Conservation (phyloP, 2,888 invertebrate species). For the Nesidiocoris tenuis region DNA sequence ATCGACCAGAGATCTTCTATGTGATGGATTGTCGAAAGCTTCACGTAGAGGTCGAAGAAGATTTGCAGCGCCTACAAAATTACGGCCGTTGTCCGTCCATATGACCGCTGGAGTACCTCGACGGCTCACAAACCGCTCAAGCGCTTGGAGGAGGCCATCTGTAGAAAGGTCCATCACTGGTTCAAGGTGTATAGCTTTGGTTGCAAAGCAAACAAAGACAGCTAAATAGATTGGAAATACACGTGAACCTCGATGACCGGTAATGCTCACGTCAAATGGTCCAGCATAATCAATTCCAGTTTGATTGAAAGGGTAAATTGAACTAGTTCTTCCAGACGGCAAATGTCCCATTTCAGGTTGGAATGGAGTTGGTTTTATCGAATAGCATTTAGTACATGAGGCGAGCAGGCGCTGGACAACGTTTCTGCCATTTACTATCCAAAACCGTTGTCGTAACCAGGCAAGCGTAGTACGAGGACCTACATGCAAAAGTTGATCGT, state of each 20-base stretch:
- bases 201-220: neutral
- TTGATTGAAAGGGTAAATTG: neutral
- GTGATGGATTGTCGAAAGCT: too few species aligned
- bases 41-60: neutral
- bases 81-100: slow-evolving; percentile 13
- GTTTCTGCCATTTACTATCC: slow-evolving; percentile 11
- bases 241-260: neutral
- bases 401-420: neutral
- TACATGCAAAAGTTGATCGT: slow-evolving; percentile 4
- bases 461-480: slow-evolving; percentile 8
- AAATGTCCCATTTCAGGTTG: slow-evolving; percentile 6
- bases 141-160: neutral
- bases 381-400: slow-evolving; percentile 1
- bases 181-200: slow-evolving; percentile 17
- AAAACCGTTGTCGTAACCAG: neutral
- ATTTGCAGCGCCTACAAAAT: slow-evolving; percentile 9
- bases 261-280: neutral
- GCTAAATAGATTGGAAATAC: neutral
- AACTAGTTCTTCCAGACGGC: neutral
- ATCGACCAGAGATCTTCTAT: too few species aligned
- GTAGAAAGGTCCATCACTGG: slow-evolving; percentile 7
- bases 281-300: slow-evolving; percentile 4
- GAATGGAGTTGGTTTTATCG: slow-evolving; percentile 7
- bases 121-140: neutral
- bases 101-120: neutral